Evolutionary conservation across 30 jellyfish, hydroid and myxozoan species (phyloP), one percentile per base, ranked within the genome.

Genomic region (Chrysaora quinquecirrha): DNA sequence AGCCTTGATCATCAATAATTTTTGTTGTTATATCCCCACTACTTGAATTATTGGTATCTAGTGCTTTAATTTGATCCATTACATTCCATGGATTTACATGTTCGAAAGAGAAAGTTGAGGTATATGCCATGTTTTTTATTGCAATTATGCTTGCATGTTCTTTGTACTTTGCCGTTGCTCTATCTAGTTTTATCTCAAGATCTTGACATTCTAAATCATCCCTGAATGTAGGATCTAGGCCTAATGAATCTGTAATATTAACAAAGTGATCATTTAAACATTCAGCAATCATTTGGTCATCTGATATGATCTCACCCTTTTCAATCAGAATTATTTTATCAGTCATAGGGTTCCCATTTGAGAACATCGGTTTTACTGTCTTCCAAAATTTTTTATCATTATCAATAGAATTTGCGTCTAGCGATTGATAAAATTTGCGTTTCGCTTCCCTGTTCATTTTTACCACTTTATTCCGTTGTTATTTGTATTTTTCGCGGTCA

Each of bases 1-100:
- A 35, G 63, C 27, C 58, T 48, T n/a, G n/a, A n/a, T n/a, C 75
- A 18, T 30, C 34, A 66, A 74, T 7, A 38, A 30, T 52, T 34
- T 63, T 34, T 20, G 85, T 1, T 33, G 85, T 73, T 34, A 73
- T 73, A 73, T 64, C 34, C 27, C 73, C 85, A 50, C 85, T 73
- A 73, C 60, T 46, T 47, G 73, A 73, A 46, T 48, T 43, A 50
- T 64, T 73, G 54, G 58, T 50, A 64, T 48, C 73, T 9, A 71
- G 82, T 35, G 68, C 21, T 21, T 73, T 30, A 23, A 63, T 73
- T 31, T 73, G 85, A 22, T 64, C 60, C 85, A 49, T 47, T 34
- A 47, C 56, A 24, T 73, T 29, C 19, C 67, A 52, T 52, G 68
- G 25, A 52, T 52, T 52, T 52, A 52, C 68, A 20, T 52, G 68